A percentile compares a stretch with the other conserved stretches of the same genome.
Conservation (phyloP, 2,888 invertebrate species). For the Penaeus monodon region DNA sequence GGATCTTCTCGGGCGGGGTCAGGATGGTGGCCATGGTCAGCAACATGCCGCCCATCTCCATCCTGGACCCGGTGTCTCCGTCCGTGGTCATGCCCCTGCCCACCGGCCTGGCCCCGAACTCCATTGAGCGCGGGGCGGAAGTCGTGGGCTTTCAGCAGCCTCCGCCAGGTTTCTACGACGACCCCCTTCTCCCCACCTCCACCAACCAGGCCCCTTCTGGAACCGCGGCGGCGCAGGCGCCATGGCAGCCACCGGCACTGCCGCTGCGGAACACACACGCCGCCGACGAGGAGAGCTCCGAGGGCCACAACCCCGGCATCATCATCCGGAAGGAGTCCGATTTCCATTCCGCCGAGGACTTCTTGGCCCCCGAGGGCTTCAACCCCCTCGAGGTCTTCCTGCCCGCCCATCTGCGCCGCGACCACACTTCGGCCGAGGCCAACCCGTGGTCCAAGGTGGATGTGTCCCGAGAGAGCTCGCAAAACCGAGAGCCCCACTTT, state of each 20-base stretch:
- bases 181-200: too few species aligned
- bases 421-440: not conserved
- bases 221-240: not conserved
- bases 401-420: constrained; percentile 26
- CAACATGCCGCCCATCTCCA: too few species aligned
- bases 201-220: not conserved
- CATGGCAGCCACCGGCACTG: not conserved
- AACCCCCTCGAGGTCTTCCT: constrained; percentile 36
- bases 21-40: too few species aligned
- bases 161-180: too few species aligned
- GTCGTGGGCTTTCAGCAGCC: too few species aligned
- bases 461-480: not conserved
- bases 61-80: too few species aligned
- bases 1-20: too few species aligned
- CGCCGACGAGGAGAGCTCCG: not conserved
- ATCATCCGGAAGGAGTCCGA: not conserved
- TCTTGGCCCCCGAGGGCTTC: constrained; percentile 2
- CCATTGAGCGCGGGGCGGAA: too few species aligned
- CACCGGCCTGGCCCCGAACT: too few species aligned
- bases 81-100: too few species aligned
- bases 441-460: not conserved
- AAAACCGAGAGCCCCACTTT: not conserved
- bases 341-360: not conserved
- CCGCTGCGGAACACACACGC: not conserved
- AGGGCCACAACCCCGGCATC: not conserved